Base-by-base conservation (phyloP, 2,113 vertebrate genomes). In the Lophotis ruficrista region DNA sequence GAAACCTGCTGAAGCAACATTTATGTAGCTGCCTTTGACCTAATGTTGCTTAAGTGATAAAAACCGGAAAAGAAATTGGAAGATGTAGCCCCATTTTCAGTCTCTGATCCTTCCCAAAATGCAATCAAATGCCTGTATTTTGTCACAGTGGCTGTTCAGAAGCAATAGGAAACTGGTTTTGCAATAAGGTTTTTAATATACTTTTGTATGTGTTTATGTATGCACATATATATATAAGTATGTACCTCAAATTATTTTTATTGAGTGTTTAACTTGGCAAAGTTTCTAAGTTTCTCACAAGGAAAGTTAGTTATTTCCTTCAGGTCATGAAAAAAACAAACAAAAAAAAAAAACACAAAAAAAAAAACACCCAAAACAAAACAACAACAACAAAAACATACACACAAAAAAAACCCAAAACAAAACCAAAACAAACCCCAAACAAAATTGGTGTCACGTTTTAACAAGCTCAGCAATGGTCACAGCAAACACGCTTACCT, bases 401-500 rank as follows among this genome's bases (percentile, higher is more conserved):
- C n/a, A n/a, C n/a, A n/a, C n/a, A n/a, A n/a, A 38, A 38, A 38
- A 38, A 38, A 38, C 38, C 38, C 38, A 38, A 38, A 38, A 12
- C 41, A 41, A 43, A 43, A 43, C 45, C 45, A 48, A 11, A 48
- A 33, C 54, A 57, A 33, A 43, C 41, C 41, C 15, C 30, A 71
- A 65, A 20, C 37, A 75, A 33, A 41, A 12, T 3, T 19, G 85
- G 14, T 12, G 17, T 28, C 54, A 24, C 30, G 22, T 73, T 66
- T 86, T 33, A 62, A 24, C 9, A 85, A 31, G 54, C 41, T 90
- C 31, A 81, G 69, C 60, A 91, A 19, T 1, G 7, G 33, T 41
- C 60, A 51, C 0, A 71, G 30, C 35, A 70, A 90, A 37, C 11
- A 80, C 15, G 31, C 97, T 97, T 72, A 98, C 97, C 97, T 97